Evolutionary conservation across 1,140 invertebrate genomes (phyloP), one percentile per base, ranked within the genome.

Genomic region (Notospermus geniculatus): DNA sequence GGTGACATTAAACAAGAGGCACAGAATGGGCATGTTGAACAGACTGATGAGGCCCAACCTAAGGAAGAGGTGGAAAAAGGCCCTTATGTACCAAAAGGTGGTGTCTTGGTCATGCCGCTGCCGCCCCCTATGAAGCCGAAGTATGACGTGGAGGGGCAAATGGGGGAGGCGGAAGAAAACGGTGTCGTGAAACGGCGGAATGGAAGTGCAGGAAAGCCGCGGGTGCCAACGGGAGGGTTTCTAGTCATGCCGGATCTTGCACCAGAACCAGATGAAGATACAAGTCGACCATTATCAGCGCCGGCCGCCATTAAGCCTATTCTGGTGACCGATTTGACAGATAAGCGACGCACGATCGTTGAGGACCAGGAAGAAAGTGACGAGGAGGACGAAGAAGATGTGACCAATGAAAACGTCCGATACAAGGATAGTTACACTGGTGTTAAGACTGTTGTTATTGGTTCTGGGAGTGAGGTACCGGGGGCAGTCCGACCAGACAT

Each of bases 371-470:
- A 22, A 52, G 46, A 27, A 19, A 52, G 19, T 52, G 19, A 22
- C n/a, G 25, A 19, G 19, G 19, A 52, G 46, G 25, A 22, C 4
- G 25, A 27, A 27, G 46, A 52, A n/a, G 25, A 22, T 52, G 4
- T 52, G 46, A 19, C 46, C 19, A 55, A 7, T 23, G 39, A 43
- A 11, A 43, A 43, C 22, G 11, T 13, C 23, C 11, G 13, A 13
- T 53, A 11, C 23, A 25, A 13, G 9, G 23, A 25, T 13, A 53
- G 23, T 30, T 55, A 27, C 29, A 28, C 29, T 4, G 54, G 54
- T 55, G 17, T 28, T n/a, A 11, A 4, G n/a, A 32, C 29, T 7
- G 1, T 63, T 11, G 62, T 69, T 45, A 65, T 66, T 23, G 53
- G 66, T 2, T 54, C 19, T 29, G 11, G 30, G 0, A 30, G 28